Percentiles rank a stretch among this genome's conserved stretches.
These are phyloP conservation scores for Ammodytes dubius DNA, from an alignment of 2,113 vertebrate species.

Conservation along the genomic window DNA sequence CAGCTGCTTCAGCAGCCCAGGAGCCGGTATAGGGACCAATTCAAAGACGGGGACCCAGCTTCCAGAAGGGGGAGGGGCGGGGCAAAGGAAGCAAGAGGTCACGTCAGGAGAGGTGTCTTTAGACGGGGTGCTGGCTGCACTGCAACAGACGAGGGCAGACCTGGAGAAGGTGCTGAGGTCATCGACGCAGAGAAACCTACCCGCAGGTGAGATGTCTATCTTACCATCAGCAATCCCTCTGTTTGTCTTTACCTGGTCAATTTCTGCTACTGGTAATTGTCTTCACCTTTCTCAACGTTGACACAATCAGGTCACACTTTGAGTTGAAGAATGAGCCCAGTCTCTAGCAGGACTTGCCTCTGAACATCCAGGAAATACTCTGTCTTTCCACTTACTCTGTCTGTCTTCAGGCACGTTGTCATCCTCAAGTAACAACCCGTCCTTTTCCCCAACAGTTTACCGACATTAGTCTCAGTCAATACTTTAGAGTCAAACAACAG, in stretches of 20 bases:
- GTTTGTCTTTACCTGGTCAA: conserved; percentile 36
- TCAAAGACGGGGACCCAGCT: conserved; percentile 59
- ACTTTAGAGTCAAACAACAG: not conserved
- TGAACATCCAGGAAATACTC: conserved; percentile 25
- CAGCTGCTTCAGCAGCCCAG: conserved; percentile 58
- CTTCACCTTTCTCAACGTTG: conserved; percentile 17
- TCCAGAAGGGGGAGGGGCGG: conserved; percentile 25
- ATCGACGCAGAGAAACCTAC: conserved; percentile 80
- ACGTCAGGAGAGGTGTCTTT: conserved; percentile 25
- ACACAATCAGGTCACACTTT: conserved; percentile 60
- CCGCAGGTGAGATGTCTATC: conserved; percentile 87
- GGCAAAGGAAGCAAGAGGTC: conserved; percentile 52
- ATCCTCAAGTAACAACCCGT: conserved; percentile 37
- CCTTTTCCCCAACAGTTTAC: not conserved
- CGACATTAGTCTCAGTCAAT: not conserved
- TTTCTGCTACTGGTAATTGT: conserved; percentile 27
- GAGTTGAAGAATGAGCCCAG: conserved; percentile 30
- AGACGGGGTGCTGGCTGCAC: conserved; percentile 58
- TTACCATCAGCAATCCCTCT: not conserved
- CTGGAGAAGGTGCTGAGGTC: conserved; percentile 79
- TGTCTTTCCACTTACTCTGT: conserved; percentile 28
- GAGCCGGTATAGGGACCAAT: conserved; percentile 24
- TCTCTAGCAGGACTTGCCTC: conserved; percentile 1
- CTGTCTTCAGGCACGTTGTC: conserved; percentile 33
- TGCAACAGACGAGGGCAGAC: conserved; percentile 79